phyloP scores from a whole-genome alignment of 2,888 invertebrate genomes.

The Diplolepis rosae region DNA sequence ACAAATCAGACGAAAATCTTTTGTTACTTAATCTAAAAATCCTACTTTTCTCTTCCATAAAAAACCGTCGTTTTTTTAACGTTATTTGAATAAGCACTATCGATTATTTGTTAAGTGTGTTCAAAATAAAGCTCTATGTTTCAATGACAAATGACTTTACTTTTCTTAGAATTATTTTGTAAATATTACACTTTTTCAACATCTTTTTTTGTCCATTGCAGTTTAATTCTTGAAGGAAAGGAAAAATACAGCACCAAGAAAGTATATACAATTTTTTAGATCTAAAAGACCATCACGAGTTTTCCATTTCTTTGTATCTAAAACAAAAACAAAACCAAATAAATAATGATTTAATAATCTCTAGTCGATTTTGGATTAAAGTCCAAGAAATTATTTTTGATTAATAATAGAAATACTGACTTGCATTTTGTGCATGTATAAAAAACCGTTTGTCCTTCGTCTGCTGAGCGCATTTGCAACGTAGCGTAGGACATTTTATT shows the following conservation, averaged over 20 bases:
- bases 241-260: slow-evolving; percentile 36
- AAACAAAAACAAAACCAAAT: slow-evolving; percentile 11
- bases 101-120: slow-evolving; percentile 68
- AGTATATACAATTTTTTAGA: slow-evolving; percentile 45
- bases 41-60: too few relatives aligned
- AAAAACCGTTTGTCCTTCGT: slow-evolving; percentile 99
- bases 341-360: too few relatives aligned
- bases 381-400: background rate
- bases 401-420: slow-evolving; percentile 75
- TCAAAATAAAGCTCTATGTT: slow-evolving; percentile 68
- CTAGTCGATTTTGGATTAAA: background rate
- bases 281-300: slow-evolving; percentile 40
- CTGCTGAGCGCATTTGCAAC: slow-evolving; percentile 94
- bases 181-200: background rate
- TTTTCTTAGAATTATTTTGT: slow-evolving; percentile 14
- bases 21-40: too few relatives aligned
- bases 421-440: slow-evolving; percentile 96
- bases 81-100: slow-evolving; percentile 61
- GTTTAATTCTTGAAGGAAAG: background rate
- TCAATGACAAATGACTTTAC: slow-evolving; percentile 56
- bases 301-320: slow-evolving; percentile 34
- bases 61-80: too few relatives aligned
- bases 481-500: slow-evolving; percentile 97
- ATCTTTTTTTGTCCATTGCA: background rate
- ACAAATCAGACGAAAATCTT: too few relatives aligned